These are phyloP conservation scores for Carcina quercana DNA, from an alignment of 2,888 invertebrate species.

Conservation along the genomic window DNA sequence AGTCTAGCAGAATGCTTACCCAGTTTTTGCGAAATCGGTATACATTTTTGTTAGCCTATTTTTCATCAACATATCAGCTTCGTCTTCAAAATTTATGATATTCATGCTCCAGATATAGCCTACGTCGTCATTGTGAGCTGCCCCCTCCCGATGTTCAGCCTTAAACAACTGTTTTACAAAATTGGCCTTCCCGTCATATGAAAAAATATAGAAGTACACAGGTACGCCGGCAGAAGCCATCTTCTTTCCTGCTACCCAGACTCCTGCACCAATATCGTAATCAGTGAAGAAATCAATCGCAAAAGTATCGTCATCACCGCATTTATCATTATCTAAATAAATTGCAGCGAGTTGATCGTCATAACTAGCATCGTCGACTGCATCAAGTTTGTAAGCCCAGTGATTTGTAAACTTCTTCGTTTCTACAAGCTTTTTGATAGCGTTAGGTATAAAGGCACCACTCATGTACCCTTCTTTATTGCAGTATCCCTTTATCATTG, in stretches of 20 bases:
- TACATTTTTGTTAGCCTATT: too few species aligned
- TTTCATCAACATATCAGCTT: too few species aligned
- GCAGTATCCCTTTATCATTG: constrained; percentile 63
- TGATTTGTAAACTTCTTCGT: constrained; percentile 26
- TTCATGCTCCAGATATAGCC: constrained; percentile 15
- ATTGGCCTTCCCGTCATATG: constrained; percentile 36
- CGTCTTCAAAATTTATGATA: too few species aligned
- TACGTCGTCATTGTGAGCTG: constrained; percentile 39
- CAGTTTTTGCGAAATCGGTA: too few species aligned
- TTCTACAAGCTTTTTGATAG: constrained; percentile 22
- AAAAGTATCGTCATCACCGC: constrained; percentile 23
- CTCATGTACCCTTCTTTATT: constrained; percentile 55
- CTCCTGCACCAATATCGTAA: constrained; percentile 33
- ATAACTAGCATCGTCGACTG: constrained; percentile 16
- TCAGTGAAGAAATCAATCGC: constrained; percentile 38
- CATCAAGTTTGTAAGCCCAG: constrained; percentile 25
- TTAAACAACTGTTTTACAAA: constrained; percentile 21
- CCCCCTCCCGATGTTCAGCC: constrained; percentile 26
- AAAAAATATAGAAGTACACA: constrained; percentile 35
- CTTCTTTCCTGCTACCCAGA: constrained; percentile 26
- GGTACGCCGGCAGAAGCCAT: constrained; percentile 23
- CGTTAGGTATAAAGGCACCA: constrained; percentile 22
- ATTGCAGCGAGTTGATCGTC: constrained; percentile 17
- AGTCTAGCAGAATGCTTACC: too few species aligned
- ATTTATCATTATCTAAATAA: constrained; percentile 17